phyloP scores from a whole-genome alignment of 2,113 vertebrate genomes.

The mouse (Mus musculus) region GRCm39 chr3:83218001-83218500 shows the following conservation, averaged over 20 bases:
- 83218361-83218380: not conserved
- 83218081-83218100: not conserved
- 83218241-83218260: not conserved
- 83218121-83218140: not conserved
- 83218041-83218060: not conserved
- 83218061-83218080: not conserved
- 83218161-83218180: not conserved
- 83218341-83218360: not conserved
- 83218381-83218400: not conserved
- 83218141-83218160: not conserved
- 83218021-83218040: not conserved
- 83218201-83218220: not conserved
- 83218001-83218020: not conserved
- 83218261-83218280: not conserved
- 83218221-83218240: not conserved
- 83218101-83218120: not conserved
- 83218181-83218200: not conserved
- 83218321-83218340: not conserved
- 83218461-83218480: not conserved
- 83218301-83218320: not conserved
- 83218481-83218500: not conserved
- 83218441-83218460: not conserved
- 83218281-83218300: not conserved
- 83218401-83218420: not conserved
- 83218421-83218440: not conserved